These are phyloP conservation scores for Thyatira batis DNA, from an alignment of 2,888 invertebrate genomes.

Conservation along the genomic window DNA sequence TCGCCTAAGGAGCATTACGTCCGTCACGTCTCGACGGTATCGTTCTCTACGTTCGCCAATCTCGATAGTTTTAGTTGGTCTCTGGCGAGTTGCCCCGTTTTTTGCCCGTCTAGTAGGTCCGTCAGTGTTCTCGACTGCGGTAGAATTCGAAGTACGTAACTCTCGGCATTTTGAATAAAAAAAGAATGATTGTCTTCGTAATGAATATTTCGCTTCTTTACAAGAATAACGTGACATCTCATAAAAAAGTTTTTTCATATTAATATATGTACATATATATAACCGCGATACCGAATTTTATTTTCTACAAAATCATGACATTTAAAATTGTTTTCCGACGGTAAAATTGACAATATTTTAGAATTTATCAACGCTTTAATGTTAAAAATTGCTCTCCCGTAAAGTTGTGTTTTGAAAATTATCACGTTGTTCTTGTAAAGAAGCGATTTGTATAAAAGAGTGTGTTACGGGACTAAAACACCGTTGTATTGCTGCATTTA, in stretches of 20 bases:
- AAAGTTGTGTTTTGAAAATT: too few species aligned
- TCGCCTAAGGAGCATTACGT: slow-evolving; percentile 67
- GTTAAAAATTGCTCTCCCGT: too few species aligned
- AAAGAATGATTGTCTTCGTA: slow-evolving; percentile 28
- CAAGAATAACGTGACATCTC: neutral
- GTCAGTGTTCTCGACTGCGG: neutral
- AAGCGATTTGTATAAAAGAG: too few species aligned
- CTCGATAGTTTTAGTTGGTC: slow-evolving; percentile 51
- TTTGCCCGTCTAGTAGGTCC: too few species aligned
- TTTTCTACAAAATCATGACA: too few species aligned
- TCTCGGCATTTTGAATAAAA: slow-evolving; percentile 10
- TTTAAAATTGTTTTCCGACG: too few species aligned
- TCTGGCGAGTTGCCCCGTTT: slow-evolving; percentile 1
- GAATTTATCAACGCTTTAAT: too few species aligned
- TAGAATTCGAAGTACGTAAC: neutral
- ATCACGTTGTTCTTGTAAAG: too few species aligned
- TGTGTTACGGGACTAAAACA: slow-evolving; percentile 32
- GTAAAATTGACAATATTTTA: too few species aligned
- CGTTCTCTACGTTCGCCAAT: slow-evolving; percentile 34
- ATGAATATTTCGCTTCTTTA: slow-evolving; percentile 14
- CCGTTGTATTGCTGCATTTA: slow-evolving; percentile 53
- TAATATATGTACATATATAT: too few species aligned
- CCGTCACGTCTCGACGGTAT: slow-evolving; percentile 21
- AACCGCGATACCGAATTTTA: neutral
- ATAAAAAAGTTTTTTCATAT: too few species aligned